A percentile compares a stretch with the other conserved stretches of the same genome.
Conservation (phyloP, 2,888 invertebrate species). For the Hyles lineata region DNA sequence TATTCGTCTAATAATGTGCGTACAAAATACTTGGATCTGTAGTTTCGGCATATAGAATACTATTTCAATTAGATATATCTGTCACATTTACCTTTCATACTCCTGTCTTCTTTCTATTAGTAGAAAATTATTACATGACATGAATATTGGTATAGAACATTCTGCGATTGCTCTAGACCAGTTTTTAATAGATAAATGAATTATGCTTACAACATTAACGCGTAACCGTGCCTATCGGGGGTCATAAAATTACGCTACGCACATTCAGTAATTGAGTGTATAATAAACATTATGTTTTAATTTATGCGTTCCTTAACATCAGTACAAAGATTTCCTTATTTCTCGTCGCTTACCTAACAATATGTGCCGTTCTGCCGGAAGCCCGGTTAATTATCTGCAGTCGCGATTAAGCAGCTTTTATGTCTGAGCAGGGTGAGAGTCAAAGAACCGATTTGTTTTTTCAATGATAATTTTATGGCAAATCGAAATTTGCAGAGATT, state of each 20-base stretch:
- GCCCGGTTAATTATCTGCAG: neutral
- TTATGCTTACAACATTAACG: neutral
- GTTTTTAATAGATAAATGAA: neutral
- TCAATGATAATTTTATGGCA: too few relatives aligned
- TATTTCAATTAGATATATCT: too few relatives aligned
- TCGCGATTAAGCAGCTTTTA: neutral
- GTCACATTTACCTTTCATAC: too few relatives aligned
- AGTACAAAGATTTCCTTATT: constrained; percentile 18
- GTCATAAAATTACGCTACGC: constrained; percentile 16
- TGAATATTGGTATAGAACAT: neutral
- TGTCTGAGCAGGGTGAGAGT: neutral
- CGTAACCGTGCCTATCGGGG: neutral
- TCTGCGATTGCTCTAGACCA: neutral
- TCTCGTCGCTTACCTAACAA: constrained; percentile 15
- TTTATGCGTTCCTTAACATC: constrained; percentile 6
- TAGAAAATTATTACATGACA: too few relatives aligned
- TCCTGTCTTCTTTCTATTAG: too few relatives aligned
- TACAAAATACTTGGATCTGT: too few relatives aligned
- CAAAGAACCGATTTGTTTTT: neutral
- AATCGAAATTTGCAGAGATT: too few relatives aligned
- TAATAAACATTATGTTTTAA: constrained; percentile 10
- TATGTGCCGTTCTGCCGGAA: neutral
- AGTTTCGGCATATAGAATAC: too few relatives aligned
- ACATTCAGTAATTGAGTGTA: neutral
- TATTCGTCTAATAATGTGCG: too few relatives aligned